Percentiles rank a stretch among this genome's conserved stretches.
phyloP scores from a whole-genome alignment of 2,797 vertebrate species.

The Periophthalmus magnuspinnatus region DNA sequence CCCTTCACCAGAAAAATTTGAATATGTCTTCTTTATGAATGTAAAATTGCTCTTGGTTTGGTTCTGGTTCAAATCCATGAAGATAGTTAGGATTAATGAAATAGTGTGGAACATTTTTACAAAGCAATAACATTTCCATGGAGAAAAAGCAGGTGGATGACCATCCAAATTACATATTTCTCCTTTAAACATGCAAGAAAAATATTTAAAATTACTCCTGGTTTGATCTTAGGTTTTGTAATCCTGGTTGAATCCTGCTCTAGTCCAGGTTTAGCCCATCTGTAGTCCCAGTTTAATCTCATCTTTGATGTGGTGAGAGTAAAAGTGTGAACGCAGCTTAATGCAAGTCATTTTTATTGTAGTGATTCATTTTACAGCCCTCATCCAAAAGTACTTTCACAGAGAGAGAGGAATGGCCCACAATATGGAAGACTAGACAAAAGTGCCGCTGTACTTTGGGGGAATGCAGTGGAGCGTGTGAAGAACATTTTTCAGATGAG shows the following conservation, averaged over 20 bases:
- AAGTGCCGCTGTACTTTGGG: slow-evolving; percentile 8
- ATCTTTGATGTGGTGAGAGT: background rate
- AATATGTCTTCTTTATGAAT: no score
- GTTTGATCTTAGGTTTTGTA: no score
- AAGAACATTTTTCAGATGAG: slow-evolving; percentile 9
- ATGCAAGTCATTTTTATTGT: background rate
- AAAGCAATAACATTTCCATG: no score
- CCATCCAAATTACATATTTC: no score
- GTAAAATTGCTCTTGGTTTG: no score
- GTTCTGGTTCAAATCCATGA: no score
- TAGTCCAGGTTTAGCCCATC: background rate
- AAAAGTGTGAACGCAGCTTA: background rate
- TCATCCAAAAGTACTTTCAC: slow-evolving; percentile 10
- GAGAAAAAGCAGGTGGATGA: no score
- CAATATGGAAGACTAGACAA: slow-evolving; percentile 17
- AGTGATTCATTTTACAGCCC: slow-evolving; percentile 4
- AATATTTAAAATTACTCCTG: no score
- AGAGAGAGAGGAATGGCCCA: slow-evolving; percentile 7
- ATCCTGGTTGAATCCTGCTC: background rate
- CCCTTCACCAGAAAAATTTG: no score
- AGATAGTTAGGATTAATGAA: no score
- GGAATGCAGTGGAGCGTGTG: slow-evolving; percentile 2
- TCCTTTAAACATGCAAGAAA: no score
- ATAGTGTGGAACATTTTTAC: no score
- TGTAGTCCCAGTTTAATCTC: background rate